Conservation (phyloP, 2,797 vertebrate genomes). For the Thunnus albacares region DNA sequence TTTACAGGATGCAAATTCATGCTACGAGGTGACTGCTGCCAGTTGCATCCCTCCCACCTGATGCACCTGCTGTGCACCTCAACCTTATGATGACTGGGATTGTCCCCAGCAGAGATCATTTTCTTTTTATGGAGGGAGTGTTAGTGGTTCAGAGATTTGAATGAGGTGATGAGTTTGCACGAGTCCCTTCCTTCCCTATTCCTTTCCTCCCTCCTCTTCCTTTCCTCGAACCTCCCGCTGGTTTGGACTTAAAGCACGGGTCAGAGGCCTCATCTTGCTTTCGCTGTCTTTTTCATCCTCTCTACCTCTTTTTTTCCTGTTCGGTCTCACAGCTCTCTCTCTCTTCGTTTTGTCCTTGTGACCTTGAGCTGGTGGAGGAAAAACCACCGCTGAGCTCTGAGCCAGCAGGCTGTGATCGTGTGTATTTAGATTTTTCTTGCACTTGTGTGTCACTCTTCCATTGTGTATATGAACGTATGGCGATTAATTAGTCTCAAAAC, state of each 20-base stretch:
- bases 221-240: slow-evolving; percentile 7
- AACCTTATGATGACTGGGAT: slow-evolving; percentile 9
- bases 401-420: slow-evolving; percentile 19
- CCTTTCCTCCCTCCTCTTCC: not conserved
- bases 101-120: not conserved
- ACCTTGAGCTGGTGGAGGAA: slow-evolving; percentile 54
- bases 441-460: not conserved
- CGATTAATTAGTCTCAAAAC: too few relatives aligned
- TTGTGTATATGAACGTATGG: not conserved
- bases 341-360: slow-evolving; percentile 9
- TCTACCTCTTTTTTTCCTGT: not conserved
- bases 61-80: slow-evolving; percentile 39
- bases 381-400: not conserved
- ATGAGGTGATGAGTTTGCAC: slow-evolving; percentile 19
- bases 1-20: slow-evolving; percentile 14
- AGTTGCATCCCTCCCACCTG: slow-evolving; percentile 1
- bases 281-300: not conserved
- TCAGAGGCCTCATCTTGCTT: slow-evolving; percentile 26
- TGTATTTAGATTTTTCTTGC: slow-evolving; percentile 13
- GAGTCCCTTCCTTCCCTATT: not conserved
- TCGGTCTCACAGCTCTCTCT: slow-evolving; percentile 2
- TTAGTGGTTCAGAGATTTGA: slow-evolving; percentile 21
- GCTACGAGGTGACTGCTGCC: not conserved
- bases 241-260: slow-evolving; percentile 2
- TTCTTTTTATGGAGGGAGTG: slow-evolving; percentile 7